phyloP scores from a whole-genome alignment of 2,888 invertebrate genomes.

The Boloria euphrosyne region DNA sequence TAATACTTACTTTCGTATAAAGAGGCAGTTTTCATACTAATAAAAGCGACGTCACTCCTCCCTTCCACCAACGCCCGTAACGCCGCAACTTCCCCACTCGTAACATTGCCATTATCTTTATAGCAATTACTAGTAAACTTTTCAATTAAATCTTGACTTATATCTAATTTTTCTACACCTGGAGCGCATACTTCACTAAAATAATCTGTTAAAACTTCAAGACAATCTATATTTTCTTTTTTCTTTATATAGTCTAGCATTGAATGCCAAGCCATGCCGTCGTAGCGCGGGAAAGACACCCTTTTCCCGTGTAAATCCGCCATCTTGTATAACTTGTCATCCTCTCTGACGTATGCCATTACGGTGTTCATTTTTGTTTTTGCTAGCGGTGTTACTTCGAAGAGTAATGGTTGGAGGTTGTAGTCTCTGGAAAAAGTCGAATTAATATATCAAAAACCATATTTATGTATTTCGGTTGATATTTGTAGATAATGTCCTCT shows the following conservation, averaged over 20 bases:
- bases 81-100: conserved; percentile 84
- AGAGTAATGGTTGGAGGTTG: conserved; percentile 81
- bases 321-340: conserved; percentile 81
- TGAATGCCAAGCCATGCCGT: conserved; percentile 87
- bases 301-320: conserved; percentile 86
- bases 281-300: conserved; percentile 91
- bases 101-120: conserved; percentile 55
- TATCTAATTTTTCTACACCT: conserved; percentile 52
- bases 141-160: conserved; percentile 44
- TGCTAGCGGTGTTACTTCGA: conserved; percentile 83
- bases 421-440: conserved; percentile 72
- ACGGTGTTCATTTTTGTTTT: conserved; percentile 82
- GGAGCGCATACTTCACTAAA: conserved; percentile 87
- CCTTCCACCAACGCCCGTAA: conserved; percentile 85
- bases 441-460: no score
- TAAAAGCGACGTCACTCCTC: conserved; percentile 89
- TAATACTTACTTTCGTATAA: conserved; percentile 80
- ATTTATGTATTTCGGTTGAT: no score
- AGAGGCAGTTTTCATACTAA: conserved; percentile 84
- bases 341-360: conserved; percentile 85
- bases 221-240: conserved; percentile 67
- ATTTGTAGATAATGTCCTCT: no score
- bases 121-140: conserved; percentile 59
- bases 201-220: conserved; percentile 70
- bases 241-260: conserved; percentile 71